Percentiles rank a stretch among this genome's conserved stretches.
These are phyloP conservation scores for Fissipunctia ypsillon DNA, from an alignment of 2,888 invertebrate species.

Conservation along the genomic window DNA sequence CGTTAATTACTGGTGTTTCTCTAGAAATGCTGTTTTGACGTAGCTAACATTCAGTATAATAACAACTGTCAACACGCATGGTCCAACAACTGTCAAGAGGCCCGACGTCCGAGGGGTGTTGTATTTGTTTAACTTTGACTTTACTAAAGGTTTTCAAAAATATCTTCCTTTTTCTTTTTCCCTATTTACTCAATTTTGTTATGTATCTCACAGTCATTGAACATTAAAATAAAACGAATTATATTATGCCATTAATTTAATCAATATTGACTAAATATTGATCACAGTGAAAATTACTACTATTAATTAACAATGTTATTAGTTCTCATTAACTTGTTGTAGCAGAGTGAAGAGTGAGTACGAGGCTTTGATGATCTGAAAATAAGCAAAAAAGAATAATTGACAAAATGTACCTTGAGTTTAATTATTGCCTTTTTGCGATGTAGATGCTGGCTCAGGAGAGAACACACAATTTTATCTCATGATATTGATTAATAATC, in stretches of 20 bases:
- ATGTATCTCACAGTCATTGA: neutral
- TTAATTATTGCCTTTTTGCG: too few species aligned
- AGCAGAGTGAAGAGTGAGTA: conserved; percentile 90
- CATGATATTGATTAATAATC: neutral
- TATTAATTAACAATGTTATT: conserved; percentile 20
- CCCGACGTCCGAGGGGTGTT: too few species aligned
- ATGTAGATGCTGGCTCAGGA: too few species aligned
- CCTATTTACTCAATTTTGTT: neutral
- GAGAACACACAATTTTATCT: neutral
- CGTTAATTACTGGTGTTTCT: neutral
- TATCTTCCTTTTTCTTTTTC: too few species aligned
- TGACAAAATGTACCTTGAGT: neutral
- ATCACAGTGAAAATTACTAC: neutral
- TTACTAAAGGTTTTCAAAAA: too few species aligned
- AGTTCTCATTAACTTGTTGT: conserved; percentile 82
- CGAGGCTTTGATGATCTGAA: conserved; percentile 90
- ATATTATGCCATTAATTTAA: neutral
- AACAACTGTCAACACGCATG: too few species aligned
- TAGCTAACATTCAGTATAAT: neutral
- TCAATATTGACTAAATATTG: neutral
- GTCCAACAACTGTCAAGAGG: too few species aligned
- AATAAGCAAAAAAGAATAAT: conserved; percentile 56
- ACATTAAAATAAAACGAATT: conserved; percentile 13
- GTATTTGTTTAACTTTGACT: neutral
- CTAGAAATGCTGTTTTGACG: neutral